Base-by-base conservation (phyloP, 2,797 vertebrate genomes). In the Apogon talboti region DNA sequence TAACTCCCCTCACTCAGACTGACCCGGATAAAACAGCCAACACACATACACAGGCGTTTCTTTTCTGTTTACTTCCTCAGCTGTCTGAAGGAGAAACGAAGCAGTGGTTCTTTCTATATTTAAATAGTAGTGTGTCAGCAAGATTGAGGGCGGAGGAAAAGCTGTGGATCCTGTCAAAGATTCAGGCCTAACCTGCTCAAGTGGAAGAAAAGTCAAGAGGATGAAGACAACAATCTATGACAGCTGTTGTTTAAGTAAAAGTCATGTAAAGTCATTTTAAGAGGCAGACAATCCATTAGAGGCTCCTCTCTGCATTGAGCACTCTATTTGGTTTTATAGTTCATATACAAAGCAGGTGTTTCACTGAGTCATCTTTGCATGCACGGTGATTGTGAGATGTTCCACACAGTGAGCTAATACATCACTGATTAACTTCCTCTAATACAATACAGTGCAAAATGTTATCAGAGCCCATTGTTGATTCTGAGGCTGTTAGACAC, bases 11-110 rank as follows among this genome's bases (percentile, higher is more conserved):
- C 64, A 37, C 74, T 80, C 21, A 48, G 65, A 37, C 65, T 87
- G 87, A 83, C 85, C 82, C 87, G 79, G 64, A 81, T 84, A 72
- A 68, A 74, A 47, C 12, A 54, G 9, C n/a, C 18, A 7, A n/a
- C 38, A 50, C 37, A 38, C 40, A 61, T 18, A 59, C 44, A 44
- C 63, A 63, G 19, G 24, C 24, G 4, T 28, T 28, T 28, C 24
- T 19, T 54, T 48, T 46, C 28, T 50, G 1, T 33, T 57, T 7
- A 41, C 13, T 45, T 59, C 7, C 12, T 30, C 0, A 66, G 60
- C 67, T 49, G 56, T 63, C 45, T 66, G 41, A n/a, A 13, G 64
- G 59, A 40, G n/a, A 62, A 41, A 67, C 5, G 47, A 63, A 14
- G 24, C 12, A n/a, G 18, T 33, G 11, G 7, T 58, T 49, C 3